phyloP scores from a whole-genome alignment of 1,140 invertebrate species.

The Drosophila gunungcola region DNA sequence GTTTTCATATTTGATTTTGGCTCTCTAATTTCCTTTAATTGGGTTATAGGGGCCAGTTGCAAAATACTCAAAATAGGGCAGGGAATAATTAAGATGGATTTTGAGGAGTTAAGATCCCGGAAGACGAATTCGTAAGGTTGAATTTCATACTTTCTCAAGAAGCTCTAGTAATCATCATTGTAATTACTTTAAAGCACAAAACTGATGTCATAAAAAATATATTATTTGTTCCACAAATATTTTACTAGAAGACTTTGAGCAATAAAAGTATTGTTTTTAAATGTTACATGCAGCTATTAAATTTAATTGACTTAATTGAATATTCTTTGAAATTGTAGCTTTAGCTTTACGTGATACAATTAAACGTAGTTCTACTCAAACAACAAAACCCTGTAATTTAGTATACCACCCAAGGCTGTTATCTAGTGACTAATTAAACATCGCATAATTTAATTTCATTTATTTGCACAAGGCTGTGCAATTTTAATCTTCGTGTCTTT shows the following conservation, averaged over 20 bases:
- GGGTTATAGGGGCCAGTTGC: conserved; percentile 55
- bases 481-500: conserved; percentile 8
- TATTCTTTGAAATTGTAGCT: not conserved
- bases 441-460: conserved; percentile 32
- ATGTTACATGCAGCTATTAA: not conserved
- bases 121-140: not conserved
- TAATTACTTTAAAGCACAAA: no score
- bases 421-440: conserved; percentile 23
- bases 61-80: conserved; percentile 52
- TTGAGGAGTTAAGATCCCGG: conserved; percentile 17
- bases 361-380: conserved; percentile 10
- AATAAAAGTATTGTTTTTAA: no score
- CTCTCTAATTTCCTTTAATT: conserved; percentile 59
- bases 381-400: not conserved
- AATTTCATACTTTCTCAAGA: no score
- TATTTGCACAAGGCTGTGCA: conserved; percentile 27
- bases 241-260: no score
- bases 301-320: conserved; percentile 5
- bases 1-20: conserved; percentile 5
- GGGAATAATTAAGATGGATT: conserved; percentile 44
- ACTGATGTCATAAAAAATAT: no score
- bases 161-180: no score
- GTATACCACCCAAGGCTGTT: conserved; percentile 15
- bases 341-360: conserved; percentile 5
- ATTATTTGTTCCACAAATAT: no score